Evolutionary conservation across 2,888 invertebrate genomes (phyloP).

Genomic region (Agriotes lineatus): DNA sequence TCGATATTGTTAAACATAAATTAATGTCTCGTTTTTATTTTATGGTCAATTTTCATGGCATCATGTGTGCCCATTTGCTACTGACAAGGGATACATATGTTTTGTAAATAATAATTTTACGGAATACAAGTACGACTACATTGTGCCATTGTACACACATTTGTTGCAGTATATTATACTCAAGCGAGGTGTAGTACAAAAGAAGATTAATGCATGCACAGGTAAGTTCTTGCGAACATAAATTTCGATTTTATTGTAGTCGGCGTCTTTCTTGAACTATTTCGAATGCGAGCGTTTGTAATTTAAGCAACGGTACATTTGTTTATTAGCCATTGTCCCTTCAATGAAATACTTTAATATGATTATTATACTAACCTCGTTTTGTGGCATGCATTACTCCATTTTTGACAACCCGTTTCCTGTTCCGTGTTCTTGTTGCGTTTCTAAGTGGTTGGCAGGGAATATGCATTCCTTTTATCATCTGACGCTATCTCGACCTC

Average conservation of each 20-base stretch:
- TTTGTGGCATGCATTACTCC: constrained; percentile 16
- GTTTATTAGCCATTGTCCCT: constrained; percentile 47
- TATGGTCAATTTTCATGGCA: too few relatives aligned
- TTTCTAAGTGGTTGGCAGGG: neutral
- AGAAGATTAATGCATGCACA: constrained; percentile 14
- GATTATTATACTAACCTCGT: constrained; percentile 37
- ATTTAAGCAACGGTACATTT: constrained; percentile 48
- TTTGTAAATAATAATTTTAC: constrained; percentile 3
- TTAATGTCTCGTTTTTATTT: too few relatives aligned
- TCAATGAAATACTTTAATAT: constrained; percentile 35
- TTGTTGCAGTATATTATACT: constrained; percentile 6
- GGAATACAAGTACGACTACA: neutral
- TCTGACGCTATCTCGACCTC: neutral
- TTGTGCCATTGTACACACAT: constrained; percentile 13
- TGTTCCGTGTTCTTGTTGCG: constrained; percentile 21
- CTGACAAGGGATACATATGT: neutral
- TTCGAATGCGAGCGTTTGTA: constrained; percentile 34
- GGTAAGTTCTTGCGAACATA: constrained; percentile 6
- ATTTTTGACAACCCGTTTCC: constrained; percentile 31
- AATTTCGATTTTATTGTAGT: constrained; percentile 17
- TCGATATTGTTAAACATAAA: too few relatives aligned
- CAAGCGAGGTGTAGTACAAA: neutral
- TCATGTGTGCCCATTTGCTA: neutral
- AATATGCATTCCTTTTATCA: neutral
- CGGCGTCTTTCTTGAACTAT: constrained; percentile 31